A percentile compares a stretch with the other conserved stretches of the same genome.
Conservation (phyloP, 2,113 vertebrate genomes). For the Podarcis cretensis region DNA sequence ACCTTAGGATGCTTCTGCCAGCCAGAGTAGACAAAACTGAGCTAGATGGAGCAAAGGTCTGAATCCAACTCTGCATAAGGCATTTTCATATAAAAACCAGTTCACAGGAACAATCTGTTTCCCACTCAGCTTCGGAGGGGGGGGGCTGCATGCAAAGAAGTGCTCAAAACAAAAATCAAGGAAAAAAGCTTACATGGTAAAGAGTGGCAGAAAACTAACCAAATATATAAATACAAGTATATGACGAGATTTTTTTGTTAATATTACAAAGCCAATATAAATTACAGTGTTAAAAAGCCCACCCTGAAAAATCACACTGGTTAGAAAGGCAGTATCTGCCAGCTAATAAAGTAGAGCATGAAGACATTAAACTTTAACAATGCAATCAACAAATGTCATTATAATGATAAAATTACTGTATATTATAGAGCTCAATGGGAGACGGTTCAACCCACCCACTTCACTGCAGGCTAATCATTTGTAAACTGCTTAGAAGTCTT, state of each 20-base stretch:
- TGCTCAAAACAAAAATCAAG: neutral
- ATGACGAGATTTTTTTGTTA: neutral
- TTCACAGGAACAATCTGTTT: neutral
- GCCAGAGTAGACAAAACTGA: neutral
- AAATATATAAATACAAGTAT: neutral
- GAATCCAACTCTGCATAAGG: neutral
- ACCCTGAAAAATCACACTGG: neutral
- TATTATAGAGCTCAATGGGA: neutral
- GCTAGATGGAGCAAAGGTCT: neutral
- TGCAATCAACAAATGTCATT: neutral
- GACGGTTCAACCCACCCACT: neutral
- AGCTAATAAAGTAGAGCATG: neutral
- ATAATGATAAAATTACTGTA: neutral
- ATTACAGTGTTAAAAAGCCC: neutral
- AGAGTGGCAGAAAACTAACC: neutral
- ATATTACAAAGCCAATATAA: neutral
- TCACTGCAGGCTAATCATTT: neutral
- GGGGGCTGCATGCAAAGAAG: neutral
- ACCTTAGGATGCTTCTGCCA: neutral
- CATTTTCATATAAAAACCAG: neutral
- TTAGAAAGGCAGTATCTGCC: neutral
- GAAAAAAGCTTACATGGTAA: neutral
- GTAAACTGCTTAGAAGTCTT: too few species aligned
- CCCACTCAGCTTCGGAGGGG: neutral
- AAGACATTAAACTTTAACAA: neutral